Evolutionary conservation across 2,113 vertebrate species (phyloP), one percentile per base, ranked within the genome.

Genomic region (Sapajus apella): DNA sequence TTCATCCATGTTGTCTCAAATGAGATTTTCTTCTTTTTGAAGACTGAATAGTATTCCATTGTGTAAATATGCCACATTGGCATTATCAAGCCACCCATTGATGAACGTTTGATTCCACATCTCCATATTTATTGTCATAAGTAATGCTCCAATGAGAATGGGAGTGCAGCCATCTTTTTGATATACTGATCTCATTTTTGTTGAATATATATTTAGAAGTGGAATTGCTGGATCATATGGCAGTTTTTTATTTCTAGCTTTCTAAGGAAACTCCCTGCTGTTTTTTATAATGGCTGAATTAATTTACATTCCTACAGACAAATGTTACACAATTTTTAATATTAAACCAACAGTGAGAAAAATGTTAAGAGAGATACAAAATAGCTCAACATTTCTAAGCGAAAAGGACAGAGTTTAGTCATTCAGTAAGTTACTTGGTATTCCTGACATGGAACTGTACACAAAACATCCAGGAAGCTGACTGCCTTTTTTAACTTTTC

Each of bases 271-370:
- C n/a, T 40, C 30, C 8, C 14, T 20, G 56, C 64, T 87, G 35
- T 37, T 55, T 70, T 73, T 17, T 20, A 1, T 64, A 45, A 52
- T 52, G 50, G 6, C 13, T 37, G 21, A 37, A 52, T 43, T 25
- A 72, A 79, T 79, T 85, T 72, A 89, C 14, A 70, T 89, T 50
- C 27, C 14, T 45, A 79, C 0, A 14, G 80, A 64, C 4, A 87
- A 43, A 91, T n/a, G 4, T 25, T 47, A 76, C 30, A 43, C 37
- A 17, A 1, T 68, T 85, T 96, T 75, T 8, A 55, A 82, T 79
- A 86, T 75, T 7, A 95, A 95, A 87, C 40, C 50, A 73, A 43
- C 66, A 37, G 45, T 23, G 25, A 85, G 37, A 95, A 95, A 61
- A 82, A 1, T 47, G 58, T 80, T 85, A 83, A 91, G 56, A 83